phyloP scores from a whole-genome alignment of 2,113 vertebrate genomes.

The Caloenas nicobarica region DNA sequence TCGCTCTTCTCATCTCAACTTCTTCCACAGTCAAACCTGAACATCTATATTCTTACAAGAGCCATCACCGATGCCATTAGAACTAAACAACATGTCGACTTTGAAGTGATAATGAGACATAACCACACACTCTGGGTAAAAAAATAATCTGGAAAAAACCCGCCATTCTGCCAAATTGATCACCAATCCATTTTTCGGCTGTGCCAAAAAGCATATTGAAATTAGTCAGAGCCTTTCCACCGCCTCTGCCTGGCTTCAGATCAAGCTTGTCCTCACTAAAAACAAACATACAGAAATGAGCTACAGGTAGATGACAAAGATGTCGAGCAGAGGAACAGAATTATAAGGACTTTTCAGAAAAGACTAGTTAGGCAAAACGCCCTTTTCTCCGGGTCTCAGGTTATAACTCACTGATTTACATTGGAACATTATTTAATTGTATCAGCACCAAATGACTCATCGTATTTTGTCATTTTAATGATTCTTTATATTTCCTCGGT shows the following conservation, averaged over 20 bases:
- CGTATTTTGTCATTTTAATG: conserved; percentile 70
- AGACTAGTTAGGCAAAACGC: conserved; percentile 38
- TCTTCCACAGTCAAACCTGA: not conserved
- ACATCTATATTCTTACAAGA: not conserved
- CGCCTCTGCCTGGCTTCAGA: not conserved
- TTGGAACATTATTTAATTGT: conserved; percentile 65
- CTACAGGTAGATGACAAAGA: conserved; percentile 3
- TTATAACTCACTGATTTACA: conserved; percentile 64
- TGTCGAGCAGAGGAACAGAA: not conserved
- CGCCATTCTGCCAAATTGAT: not conserved
- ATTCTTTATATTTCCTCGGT: conserved; percentile 75
- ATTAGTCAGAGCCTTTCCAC: not conserved
- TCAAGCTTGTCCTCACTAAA: not conserved
- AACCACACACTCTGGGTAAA: not conserved
- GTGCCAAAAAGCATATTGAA: not conserved
- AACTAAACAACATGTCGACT: not conserved
- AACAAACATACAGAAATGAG: not conserved
- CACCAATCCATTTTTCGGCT: not conserved
- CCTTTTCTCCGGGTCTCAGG: not conserved
- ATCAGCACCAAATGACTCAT: conserved; percentile 51
- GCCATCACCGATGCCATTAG: not conserved
- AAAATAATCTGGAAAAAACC: not conserved
- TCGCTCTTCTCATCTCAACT: not conserved
- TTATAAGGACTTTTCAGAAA: conserved; percentile 18
- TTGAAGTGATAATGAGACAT: not conserved